phyloP scores from a whole-genome alignment of 2,888 invertebrate genomes.

The Catocala nupta region DNA sequence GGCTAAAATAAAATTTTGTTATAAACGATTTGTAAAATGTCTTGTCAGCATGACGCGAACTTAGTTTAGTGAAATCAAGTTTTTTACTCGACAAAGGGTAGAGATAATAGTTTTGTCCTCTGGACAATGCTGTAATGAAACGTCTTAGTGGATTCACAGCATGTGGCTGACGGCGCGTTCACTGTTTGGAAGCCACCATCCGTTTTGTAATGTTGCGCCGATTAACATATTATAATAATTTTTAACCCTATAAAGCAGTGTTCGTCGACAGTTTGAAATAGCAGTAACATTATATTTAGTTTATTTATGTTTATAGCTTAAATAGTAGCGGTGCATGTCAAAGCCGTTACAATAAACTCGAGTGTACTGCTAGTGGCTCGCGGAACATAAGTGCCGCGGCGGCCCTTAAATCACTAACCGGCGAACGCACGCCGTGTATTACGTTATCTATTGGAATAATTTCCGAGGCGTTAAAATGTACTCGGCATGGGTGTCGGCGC shows the following conservation, averaged over 20 bases:
- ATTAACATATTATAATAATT: constrained; percentile 79
- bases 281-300: constrained; percentile 55
- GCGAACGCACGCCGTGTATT: constrained; percentile 60
- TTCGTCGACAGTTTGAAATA: constrained; percentile 57
- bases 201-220: constrained; percentile 63
- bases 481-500: constrained; percentile 60
- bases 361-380: constrained; percentile 32
- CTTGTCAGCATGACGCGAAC: constrained; percentile 84
- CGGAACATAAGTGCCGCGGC: constrained; percentile 52
- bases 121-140: constrained; percentile 79
- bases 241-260: constrained; percentile 72
- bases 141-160: constrained; percentile 77
- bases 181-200: constrained; percentile 81
- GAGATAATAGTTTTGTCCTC: constrained; percentile 76
- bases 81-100: constrained; percentile 67
- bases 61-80: constrained; percentile 66
- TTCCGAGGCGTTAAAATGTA: constrained; percentile 78
- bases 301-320: constrained; percentile 63
- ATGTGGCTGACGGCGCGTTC: constrained; percentile 68
- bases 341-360: constrained; percentile 59
- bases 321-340: constrained; percentile 62
- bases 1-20: constrained; percentile 76
- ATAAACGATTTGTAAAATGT: constrained; percentile 83
- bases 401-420: constrained; percentile 66
- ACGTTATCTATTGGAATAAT: constrained; percentile 81